phyloP scores from a whole-genome alignment of 2,888 invertebrate species.

The Helicoverpa assulta region DNA sequence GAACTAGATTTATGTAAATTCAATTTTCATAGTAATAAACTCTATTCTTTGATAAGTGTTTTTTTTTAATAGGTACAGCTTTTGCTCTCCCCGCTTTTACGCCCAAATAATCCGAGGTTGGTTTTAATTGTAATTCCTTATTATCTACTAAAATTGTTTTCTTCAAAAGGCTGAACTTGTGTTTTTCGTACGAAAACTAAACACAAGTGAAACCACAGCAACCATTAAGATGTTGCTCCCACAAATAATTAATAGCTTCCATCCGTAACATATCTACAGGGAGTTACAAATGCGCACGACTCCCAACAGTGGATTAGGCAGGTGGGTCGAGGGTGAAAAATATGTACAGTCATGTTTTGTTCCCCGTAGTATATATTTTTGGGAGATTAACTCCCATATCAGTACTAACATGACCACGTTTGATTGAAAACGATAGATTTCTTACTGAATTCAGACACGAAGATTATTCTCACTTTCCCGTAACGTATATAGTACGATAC shows the following conservation, averaged over 20 bases:
- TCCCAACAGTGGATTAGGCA: constrained; percentile 30
- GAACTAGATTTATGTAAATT: constrained; percentile 3
- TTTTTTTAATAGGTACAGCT: too few species aligned
- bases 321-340: constrained; percentile 32
- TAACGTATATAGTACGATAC: not conserved
- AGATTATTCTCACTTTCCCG: not conserved
- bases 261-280: constrained; percentile 41
- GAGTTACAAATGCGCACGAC: constrained; percentile 28
- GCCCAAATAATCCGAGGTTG: too few species aligned
- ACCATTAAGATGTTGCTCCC: too few species aligned
- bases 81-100: too few species aligned
- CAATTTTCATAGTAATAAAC: not conserved
- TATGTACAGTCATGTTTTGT: constrained; percentile 39
- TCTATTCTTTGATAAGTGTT: not conserved
- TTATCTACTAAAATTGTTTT: too few species aligned
- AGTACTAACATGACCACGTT: constrained; percentile 12
- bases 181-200: too few species aligned
- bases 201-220: too few species aligned
- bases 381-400: constrained; percentile 38
- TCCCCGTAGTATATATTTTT: constrained; percentile 11
- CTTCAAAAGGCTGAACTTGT: too few species aligned
- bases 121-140: too few species aligned
- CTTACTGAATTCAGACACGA: constrained; percentile 17
- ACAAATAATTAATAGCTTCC: constrained; percentile 7
- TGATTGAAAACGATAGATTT: constrained; percentile 39